Evolutionary conservation across 2,113 vertebrate species (phyloP).

Genomic region (Chlorocebus sabaeus): DNA sequence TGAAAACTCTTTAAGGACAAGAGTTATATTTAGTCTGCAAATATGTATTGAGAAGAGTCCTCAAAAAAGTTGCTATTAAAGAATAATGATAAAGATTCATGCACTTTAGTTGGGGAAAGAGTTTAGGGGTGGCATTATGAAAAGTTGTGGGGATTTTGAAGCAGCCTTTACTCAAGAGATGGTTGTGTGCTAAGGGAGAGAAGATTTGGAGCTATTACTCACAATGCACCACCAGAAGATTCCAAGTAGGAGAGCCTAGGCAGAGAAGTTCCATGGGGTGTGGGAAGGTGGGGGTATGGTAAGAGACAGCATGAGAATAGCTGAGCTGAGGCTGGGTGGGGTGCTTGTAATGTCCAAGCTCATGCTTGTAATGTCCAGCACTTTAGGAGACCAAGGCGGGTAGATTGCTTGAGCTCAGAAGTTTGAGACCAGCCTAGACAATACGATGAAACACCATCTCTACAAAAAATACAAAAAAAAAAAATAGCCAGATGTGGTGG

Average conservation of each 20-base stretch:
- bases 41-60: background rate
- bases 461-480: no score
- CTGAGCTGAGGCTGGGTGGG: no score
- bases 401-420: no score
- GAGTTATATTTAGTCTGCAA: background rate
- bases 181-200: background rate
- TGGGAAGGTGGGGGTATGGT: background rate
- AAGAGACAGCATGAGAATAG: background rate
- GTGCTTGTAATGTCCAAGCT: no score
- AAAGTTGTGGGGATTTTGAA: background rate
- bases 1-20: background rate
- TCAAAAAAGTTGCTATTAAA: background rate
- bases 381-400: no score
- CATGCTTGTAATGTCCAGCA: no score
- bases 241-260: background rate
- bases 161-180: background rate
- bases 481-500: no score
- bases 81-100: background rate
- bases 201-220: background rate
- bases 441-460: no score
- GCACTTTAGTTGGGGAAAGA: background rate
- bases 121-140: background rate
- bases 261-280: fast-evolving
- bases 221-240: background rate
- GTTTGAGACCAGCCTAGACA: no score